phyloP scores from a whole-genome alignment of 2,888 invertebrate genomes.

The Sarcophaga carnaria region DNA sequence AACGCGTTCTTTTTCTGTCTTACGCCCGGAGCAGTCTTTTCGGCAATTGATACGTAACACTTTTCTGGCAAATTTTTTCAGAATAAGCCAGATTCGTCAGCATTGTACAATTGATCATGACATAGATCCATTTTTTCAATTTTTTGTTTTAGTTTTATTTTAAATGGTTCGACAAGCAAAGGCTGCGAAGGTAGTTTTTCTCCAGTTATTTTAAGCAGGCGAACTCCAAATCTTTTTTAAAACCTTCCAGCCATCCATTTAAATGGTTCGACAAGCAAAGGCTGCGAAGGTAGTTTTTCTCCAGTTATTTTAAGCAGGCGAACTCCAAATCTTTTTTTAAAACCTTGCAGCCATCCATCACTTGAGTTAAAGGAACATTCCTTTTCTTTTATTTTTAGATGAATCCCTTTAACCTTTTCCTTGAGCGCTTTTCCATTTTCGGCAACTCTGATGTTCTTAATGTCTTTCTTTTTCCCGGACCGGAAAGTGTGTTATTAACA shows the following conservation, averaged over 20 bases:
- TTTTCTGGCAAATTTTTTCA: too few relatives aligned
- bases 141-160: conserved; percentile 37
- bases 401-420: conserved; percentile 18
- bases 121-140: conserved; percentile 35
- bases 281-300: conserved; percentile 25
- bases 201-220: conserved; percentile 30
- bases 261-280: conserved; percentile 10
- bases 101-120: neutral
- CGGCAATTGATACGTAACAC: too few relatives aligned
- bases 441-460: conserved; percentile 29
- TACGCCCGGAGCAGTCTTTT: conserved; percentile 33
- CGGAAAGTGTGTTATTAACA: neutral
- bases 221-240: conserved; percentile 32
- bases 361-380: neutral
- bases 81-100: too few relatives aligned
- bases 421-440: conserved; percentile 32
- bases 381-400: conserved; percentile 18
- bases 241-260: conserved; percentile 24
- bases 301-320: conserved; percentile 32
- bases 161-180: conserved; percentile 39
- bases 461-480: conserved; percentile 7
- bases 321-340: conserved; percentile 31
- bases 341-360: conserved; percentile 33
- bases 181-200: conserved; percentile 27
- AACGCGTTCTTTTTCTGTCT: conserved; percentile 37